Evolutionary conservation across 2,113 vertebrate genomes (phyloP).

Genomic region (Elanoides forficatus): DNA sequence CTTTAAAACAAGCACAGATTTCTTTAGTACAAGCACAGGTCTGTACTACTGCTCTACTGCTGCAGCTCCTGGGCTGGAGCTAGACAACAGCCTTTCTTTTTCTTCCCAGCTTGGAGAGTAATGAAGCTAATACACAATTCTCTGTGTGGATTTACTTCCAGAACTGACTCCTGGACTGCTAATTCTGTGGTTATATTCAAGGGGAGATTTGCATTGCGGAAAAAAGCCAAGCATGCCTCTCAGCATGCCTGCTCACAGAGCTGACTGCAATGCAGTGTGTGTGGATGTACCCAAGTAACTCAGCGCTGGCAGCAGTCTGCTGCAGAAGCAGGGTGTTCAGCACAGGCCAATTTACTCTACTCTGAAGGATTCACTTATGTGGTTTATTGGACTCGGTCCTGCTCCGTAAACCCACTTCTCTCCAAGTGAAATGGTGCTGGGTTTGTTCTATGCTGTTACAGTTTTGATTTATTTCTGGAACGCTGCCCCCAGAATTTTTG

Average conservation of each 20-base stretch:
- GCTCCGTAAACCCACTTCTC: neutral
- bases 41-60: neutral
- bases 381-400: neutral
- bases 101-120: neutral
- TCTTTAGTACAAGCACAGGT: neutral
- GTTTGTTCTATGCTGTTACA: neutral
- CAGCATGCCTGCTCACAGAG: rapidly evolving
- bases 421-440: neutral
- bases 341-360: rapidly evolving
- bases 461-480: neutral
- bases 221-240: neutral
- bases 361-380: neutral
- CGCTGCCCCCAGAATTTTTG: neutral
- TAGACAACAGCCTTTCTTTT: neutral
- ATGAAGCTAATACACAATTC: neutral
- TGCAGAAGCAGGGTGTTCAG: neutral
- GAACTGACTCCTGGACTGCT: neutral
- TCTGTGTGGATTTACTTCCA: neutral
- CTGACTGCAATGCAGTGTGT: neutral
- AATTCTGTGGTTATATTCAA: neutral
- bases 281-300: neutral
- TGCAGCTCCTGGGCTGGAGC: neutral
- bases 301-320: neutral
- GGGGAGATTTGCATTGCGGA: neutral
- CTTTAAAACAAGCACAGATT: neutral